A percentile compares a stretch with the other conserved stretches of the same genome.
Evolutionary conservation across 2,797 vertebrate genomes (phyloP).

Genomic region (Siniperca scherzeri): DNA sequence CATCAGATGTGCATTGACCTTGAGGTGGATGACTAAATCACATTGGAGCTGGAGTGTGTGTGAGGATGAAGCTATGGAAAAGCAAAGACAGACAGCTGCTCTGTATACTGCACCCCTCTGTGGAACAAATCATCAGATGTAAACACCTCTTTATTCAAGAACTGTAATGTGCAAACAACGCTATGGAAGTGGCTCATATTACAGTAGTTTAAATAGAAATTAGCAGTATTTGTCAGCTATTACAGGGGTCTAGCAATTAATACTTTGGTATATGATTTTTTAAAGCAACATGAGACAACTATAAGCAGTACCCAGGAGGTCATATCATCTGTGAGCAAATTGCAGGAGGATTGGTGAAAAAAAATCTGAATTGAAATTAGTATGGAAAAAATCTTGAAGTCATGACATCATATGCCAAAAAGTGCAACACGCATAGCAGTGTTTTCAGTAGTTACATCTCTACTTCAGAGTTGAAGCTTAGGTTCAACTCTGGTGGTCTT

Average conservation of each 20-base stretch:
- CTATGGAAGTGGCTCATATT: background rate
- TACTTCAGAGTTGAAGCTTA: background rate
- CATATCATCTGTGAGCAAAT: background rate
- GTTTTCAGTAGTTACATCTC: background rate
- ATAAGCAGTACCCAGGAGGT: background rate
- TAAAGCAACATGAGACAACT: background rate
- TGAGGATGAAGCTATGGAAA: conserved; percentile 22
- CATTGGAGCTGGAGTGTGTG: conserved; percentile 8
- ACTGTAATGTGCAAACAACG: background rate
- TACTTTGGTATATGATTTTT: background rate
- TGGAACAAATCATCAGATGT: conserved; percentile 22
- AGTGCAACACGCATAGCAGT: background rate
- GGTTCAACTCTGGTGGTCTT: background rate
- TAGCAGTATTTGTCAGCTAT: background rate
- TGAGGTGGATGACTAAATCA: conserved; percentile 33
- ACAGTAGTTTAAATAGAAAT: background rate
- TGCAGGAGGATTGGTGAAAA: background rate
- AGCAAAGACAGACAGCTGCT: conserved; percentile 23
- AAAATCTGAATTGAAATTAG: background rate
- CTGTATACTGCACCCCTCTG: conserved; percentile 36
- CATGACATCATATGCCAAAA: background rate
- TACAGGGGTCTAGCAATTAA: background rate
- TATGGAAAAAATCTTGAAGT: background rate
- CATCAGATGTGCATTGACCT: conserved; percentile 56
- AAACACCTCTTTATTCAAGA: background rate